phyloP scores from a whole-genome alignment of 2,888 invertebrate species.

The Apamea anceps region DNA sequence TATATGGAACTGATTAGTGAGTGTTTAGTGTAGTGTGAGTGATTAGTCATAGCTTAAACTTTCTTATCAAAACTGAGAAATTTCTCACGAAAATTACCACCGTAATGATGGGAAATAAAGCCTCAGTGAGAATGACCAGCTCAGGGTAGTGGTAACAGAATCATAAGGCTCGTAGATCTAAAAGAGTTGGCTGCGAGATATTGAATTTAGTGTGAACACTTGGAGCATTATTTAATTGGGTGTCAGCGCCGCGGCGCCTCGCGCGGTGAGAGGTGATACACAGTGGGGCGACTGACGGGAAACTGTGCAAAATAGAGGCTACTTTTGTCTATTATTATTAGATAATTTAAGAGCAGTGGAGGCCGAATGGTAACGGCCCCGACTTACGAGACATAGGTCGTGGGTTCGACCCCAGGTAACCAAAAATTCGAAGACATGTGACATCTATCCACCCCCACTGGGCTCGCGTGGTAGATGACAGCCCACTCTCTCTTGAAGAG shows the following conservation, averaged over 20 bases:
- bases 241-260: conserved; percentile 81
- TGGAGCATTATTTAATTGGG: conserved; percentile 89
- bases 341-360: neutral
- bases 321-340: neutral
- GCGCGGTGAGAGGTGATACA: conserved; percentile 73
- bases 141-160: conserved; percentile 73
- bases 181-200: conserved; percentile 83
- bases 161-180: conserved; percentile 81
- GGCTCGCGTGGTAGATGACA: neutral
- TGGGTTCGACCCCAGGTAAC: too few species aligned
- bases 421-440: neutral
- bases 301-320: conserved; percentile 24
- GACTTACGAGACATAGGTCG: too few species aligned
- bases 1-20: too few species aligned
- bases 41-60: too few species aligned
- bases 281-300: conserved; percentile 40
- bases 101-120: neutral
- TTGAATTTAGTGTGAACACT: conserved; percentile 89
- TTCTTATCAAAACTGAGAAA: neutral
- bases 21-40: too few species aligned
- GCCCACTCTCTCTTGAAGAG: neutral
- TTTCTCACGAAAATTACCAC: neutral
- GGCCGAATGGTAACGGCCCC: too few species aligned
- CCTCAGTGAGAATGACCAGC: conserved; percentile 1
- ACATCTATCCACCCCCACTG: neutral